Evolutionary conservation across 2,888 invertebrate species (phyloP).

Genomic region (Noctua pronuba): DNA sequence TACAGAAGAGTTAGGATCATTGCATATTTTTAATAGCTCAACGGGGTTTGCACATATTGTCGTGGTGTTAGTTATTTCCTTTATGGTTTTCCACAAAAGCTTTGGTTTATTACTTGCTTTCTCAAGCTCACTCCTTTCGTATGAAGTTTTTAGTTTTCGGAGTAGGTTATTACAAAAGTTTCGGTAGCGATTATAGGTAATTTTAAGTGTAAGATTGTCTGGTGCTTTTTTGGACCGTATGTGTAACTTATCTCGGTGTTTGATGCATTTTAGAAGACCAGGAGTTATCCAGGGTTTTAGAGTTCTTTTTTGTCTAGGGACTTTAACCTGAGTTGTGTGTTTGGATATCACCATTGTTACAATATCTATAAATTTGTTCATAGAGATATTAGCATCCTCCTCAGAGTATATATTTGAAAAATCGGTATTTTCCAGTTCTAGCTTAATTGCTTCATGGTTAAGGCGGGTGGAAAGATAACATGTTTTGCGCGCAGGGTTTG

Average conservation of each 20-base stretch:
- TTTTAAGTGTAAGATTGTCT: slow-evolving; percentile 2
- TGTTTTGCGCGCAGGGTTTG: background rate
- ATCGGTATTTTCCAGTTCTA: background rate
- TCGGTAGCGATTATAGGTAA: background rate
- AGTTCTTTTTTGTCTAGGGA: background rate
- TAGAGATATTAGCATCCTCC: slow-evolving; percentile 5
- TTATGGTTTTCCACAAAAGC: background rate
- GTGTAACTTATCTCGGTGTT: slow-evolving; percentile 2
- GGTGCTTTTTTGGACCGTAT: background rate
- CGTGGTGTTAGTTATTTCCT: background rate
- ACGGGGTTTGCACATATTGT: too few relatives aligned
- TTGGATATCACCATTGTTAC: background rate
- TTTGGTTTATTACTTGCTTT: slow-evolving; percentile 11
- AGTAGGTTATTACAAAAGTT: background rate
- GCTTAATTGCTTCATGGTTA: slow-evolving; percentile 1
- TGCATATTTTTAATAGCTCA: too few relatives aligned
- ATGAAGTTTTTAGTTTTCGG: background rate
- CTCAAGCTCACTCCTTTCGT: slow-evolving; percentile 4
- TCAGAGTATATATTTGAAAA: background rate
- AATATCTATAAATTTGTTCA: slow-evolving; percentile 7
- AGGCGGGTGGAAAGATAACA: background rate
- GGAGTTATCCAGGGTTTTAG: background rate
- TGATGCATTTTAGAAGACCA: background rate
- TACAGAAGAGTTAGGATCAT: too few relatives aligned
- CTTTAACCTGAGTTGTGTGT: background rate